Conservation (phyloP, 2,888 invertebrate species). For the Theretra japonica region DNA sequence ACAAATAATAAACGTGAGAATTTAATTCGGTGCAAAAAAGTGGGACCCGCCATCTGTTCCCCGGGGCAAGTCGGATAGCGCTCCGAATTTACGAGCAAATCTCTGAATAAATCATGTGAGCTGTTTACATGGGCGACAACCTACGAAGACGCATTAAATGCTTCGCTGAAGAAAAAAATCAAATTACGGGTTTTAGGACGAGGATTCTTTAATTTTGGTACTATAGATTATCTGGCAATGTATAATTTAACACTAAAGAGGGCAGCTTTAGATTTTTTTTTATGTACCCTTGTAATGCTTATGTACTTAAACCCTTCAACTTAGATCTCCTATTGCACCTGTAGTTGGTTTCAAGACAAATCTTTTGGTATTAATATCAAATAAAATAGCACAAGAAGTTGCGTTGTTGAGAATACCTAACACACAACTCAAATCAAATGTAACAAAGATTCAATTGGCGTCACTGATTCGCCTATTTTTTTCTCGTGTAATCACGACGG, state of each 20-base stretch:
- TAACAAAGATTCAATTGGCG: neutral
- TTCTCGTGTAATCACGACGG: conserved; percentile 50
- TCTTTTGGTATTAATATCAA: neutral
- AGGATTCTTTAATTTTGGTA: neutral
- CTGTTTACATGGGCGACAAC: conserved; percentile 40
- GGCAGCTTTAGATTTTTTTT: too few relatives aligned
- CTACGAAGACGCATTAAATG: conserved; percentile 11
- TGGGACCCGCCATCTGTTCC: conserved; percentile 68
- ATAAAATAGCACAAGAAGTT: neutral
- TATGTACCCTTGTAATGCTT: too few relatives aligned
- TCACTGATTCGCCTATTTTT: conserved; percentile 18
- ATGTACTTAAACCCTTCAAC: too few relatives aligned
- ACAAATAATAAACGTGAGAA: conserved; percentile 57
- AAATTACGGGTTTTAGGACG: neutral
- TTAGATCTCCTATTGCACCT: too few relatives aligned
- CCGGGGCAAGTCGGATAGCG: conserved; percentile 49
- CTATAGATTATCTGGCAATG: neutral
- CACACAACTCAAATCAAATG: neutral
- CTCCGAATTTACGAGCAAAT: conserved; percentile 60
- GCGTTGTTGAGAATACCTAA: neutral
- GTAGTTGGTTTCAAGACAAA: too few relatives aligned
- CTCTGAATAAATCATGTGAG: conserved; percentile 64
- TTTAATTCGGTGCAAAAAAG: conserved; percentile 57
- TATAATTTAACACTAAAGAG: too few relatives aligned
- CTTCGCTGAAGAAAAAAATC: neutral